These are phyloP conservation scores for Tympanuchus pallidicinctus DNA, from an alignment of 2,113 vertebrate genomes.

Conservation along the genomic window DNA sequence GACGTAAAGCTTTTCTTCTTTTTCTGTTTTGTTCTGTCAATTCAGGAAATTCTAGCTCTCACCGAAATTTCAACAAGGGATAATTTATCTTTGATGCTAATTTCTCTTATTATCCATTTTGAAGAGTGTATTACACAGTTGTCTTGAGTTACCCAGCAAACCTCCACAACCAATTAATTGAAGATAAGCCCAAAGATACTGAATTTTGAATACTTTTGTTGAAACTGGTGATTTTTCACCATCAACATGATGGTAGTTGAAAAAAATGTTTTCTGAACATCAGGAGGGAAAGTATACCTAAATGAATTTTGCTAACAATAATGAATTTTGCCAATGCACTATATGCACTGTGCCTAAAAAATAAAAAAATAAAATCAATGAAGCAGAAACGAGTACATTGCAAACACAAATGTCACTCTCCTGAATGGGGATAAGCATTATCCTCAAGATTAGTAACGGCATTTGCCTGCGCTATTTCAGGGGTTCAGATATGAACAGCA, in stretches of 20 bases:
- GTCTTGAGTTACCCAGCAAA: slow-evolving; percentile 31
- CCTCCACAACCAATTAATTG: slow-evolving; percentile 7
- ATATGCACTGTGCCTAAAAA: background rate
- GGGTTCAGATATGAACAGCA: slow-evolving; percentile 7
- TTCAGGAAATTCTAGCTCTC: slow-evolving; percentile 23
- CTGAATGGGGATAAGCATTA: background rate
- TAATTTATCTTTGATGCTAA: slow-evolving; percentile 25
- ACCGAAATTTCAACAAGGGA: slow-evolving; percentile 46
- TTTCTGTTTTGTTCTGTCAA: background rate
- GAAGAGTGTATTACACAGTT: background rate
- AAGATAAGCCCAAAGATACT: slow-evolving; percentile 15
- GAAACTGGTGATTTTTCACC: background rate
- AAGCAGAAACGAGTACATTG: slow-evolving; percentile 23
- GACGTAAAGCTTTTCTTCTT: slow-evolving; percentile 6
- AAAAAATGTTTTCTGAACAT: slow-evolving; percentile 30
- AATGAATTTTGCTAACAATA: background rate
- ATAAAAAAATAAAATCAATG: background rate
- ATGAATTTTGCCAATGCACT: background rate
- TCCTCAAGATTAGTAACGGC: slow-evolving; percentile 6
- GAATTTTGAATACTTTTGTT: slow-evolving; percentile 8
- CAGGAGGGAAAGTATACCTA: background rate
- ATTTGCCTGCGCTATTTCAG: slow-evolving; percentile 38
- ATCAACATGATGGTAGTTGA: background rate
- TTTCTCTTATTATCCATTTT: slow-evolving; percentile 40
- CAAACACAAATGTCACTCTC: slow-evolving; percentile 11